Evolutionary conservation across 2,113 vertebrate genomes (phyloP).

Genomic region (Rissa tridactyla): DNA sequence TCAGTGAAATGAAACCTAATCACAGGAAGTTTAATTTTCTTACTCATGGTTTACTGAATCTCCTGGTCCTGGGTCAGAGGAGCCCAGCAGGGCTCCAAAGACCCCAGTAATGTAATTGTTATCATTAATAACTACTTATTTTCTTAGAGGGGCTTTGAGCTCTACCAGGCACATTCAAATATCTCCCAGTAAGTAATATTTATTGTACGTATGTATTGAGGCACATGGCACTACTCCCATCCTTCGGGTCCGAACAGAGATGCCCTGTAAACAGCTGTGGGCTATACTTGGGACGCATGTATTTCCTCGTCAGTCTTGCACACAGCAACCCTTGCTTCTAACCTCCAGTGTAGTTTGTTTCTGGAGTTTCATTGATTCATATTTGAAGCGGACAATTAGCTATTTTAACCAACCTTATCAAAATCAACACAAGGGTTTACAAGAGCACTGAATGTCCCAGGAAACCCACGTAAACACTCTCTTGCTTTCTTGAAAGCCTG

Average conservation of each 20-base stretch:
- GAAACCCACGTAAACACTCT: background rate
- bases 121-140: background rate
- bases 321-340: background rate
- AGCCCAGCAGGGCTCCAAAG: background rate
- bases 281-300: background rate
- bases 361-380: background rate
- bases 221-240: background rate
- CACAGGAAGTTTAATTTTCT: background rate
- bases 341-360: background rate
- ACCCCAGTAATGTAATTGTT: background rate
- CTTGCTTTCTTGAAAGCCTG: background rate
- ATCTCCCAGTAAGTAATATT: background rate
- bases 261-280: background rate
- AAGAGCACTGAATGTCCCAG: background rate
- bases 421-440: background rate
- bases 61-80: background rate
- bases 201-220: background rate
- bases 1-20: background rate
- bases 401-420: background rate
- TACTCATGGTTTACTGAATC: background rate
- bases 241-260: background rate
- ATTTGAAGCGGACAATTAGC: background rate
- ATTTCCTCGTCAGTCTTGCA: background rate
- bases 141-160: conserved; percentile 2
- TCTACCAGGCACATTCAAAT: background rate